Evolutionary conservation across 2,113 vertebrate species (phyloP).

Genomic region (Epinephelus moara): DNA sequence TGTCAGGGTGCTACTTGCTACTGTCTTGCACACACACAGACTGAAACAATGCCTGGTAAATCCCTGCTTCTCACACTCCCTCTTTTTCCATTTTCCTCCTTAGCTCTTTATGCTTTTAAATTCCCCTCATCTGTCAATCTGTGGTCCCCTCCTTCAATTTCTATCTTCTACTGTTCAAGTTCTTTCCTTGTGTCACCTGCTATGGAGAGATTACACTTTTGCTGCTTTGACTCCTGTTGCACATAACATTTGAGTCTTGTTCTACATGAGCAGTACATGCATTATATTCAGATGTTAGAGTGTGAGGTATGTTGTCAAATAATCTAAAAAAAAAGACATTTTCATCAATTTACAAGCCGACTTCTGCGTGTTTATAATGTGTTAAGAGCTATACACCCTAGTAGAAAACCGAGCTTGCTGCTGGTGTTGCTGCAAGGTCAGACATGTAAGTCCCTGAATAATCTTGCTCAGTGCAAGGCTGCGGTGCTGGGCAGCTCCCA

Average conservation of each 20-base stretch:
- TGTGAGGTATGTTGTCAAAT: neutral
- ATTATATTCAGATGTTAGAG: neutral
- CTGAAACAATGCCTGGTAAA: neutral
- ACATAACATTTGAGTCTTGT: neutral
- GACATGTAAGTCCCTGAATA: slow-evolving; percentile 10
- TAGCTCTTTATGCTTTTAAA: neutral
- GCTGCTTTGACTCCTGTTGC: neutral
- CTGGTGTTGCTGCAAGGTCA: neutral
- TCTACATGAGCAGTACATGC: neutral
- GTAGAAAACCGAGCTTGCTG: neutral
- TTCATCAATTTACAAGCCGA: neutral
- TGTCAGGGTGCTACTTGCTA: slow-evolving; percentile 9
- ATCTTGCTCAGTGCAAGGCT: slow-evolving; percentile 30
- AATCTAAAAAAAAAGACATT: no score
- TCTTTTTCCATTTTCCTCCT: slow-evolving; percentile 3
- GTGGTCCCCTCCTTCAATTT: neutral
- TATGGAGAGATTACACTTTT: neutral
- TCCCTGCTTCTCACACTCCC: neutral
- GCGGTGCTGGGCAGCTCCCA: slow-evolving; percentile 15
- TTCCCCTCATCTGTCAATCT: slow-evolving; percentile 24
- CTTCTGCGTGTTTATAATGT: neutral
- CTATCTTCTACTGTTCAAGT: neutral
- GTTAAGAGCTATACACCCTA: no score
- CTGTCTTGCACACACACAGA: neutral
- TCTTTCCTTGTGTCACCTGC: slow-evolving; percentile 11